Evolutionary conservation across 2,888 invertebrate species (phyloP).

Genomic region (Andrena bucephala): DNA sequence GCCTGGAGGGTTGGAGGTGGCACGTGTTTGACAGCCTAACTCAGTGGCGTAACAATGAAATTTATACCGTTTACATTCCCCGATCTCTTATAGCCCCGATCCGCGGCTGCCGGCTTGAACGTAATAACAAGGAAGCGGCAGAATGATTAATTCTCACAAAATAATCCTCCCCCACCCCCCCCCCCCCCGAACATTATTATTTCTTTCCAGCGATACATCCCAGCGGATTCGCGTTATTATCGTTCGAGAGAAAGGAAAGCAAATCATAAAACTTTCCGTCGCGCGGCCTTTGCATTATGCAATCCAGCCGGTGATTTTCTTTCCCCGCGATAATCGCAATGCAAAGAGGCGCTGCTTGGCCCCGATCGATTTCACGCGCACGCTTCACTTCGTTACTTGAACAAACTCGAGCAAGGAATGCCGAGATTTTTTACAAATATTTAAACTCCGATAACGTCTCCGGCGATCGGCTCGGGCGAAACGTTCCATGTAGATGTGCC

Average conservation of each 20-base stretch:
- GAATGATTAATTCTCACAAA: neutral
- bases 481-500: constrained; percentile 24
- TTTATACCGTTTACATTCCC: constrained; percentile 21
- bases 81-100: neutral
- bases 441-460: neutral
- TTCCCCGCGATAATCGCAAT: neutral
- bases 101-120: neutral
- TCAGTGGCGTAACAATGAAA: constrained; percentile 65
- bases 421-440: neutral
- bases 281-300: neutral
- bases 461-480: neutral
- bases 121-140: neutral
- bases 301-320: neutral
- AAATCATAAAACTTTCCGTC: neutral
- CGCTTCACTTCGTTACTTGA: neutral
- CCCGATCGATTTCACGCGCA: neutral
- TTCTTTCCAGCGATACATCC: neutral
- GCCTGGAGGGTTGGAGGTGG: constrained; percentile 68
- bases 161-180: neutral
- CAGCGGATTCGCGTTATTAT: neutral
- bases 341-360: neutral
- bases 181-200: neutral
- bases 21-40: constrained; percentile 73
- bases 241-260: neutral
- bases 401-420: neutral